Conservation (phyloP, 2,797 vertebrate species). For the Diceros bicornis region DNA sequence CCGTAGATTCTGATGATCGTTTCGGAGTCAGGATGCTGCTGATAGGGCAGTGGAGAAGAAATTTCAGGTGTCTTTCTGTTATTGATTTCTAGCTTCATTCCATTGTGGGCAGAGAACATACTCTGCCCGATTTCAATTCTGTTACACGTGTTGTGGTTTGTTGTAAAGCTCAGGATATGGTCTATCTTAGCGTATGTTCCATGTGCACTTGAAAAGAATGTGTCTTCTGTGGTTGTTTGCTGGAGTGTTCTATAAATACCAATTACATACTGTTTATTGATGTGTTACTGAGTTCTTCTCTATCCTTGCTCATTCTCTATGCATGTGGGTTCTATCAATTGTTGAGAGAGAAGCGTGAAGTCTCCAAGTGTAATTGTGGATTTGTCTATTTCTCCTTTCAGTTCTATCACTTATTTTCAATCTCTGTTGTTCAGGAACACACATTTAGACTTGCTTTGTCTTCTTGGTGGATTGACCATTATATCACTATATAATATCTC, state of each 20-base stretch:
- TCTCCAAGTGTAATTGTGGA: neutral
- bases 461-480: neutral
- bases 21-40: neutral
- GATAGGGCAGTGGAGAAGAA: neutral
- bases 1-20: neutral
- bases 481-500: neutral
- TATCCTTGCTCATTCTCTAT: neutral
- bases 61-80: neutral
- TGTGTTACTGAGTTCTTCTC: neutral
- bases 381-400: neutral
- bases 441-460: neutral
- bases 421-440: neutral
- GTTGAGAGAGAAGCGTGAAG: neutral
- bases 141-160: neutral
- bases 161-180: neutral
- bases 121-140: neutral
- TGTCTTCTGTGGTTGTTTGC: neutral
- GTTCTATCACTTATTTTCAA: neutral
- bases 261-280: neutral
- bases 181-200: neutral
- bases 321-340: neutral
- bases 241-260: neutral
- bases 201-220: neutral
- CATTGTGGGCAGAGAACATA: neutral
- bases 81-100: neutral